These are phyloP conservation scores for Harlomillsia oculata DNA, from an alignment of 1,140 invertebrate species.

Conservation along the genomic window DNA sequence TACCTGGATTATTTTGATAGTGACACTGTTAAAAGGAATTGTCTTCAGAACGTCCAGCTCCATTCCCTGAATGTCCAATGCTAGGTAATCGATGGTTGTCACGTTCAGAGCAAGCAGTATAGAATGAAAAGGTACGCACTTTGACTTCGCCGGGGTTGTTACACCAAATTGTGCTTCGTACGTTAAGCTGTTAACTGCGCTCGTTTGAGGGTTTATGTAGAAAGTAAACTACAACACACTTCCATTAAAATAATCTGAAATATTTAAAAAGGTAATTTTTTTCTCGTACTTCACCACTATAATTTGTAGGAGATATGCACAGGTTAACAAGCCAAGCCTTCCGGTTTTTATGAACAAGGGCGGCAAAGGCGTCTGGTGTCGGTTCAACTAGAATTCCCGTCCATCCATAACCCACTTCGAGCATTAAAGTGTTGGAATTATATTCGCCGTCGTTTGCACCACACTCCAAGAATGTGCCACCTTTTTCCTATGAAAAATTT, in stretches of 20 bases:
- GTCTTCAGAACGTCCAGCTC: constrained; percentile 47
- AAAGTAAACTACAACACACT: not conserved
- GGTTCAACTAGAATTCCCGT: constrained; percentile 38
- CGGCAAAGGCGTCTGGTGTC: constrained; percentile 35
- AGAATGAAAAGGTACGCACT: constrained; percentile 47
- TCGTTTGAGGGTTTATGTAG: not conserved
- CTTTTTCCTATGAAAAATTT: too few relatives aligned
- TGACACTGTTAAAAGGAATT: constrained; percentile 44
- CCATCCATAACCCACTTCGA: constrained; percentile 37
- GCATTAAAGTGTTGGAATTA: constrained; percentile 37
- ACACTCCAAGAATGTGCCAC: constrained; percentile 40
- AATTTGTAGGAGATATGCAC: constrained; percentile 36
- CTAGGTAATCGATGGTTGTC: constrained; percentile 31
- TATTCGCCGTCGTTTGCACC: constrained; percentile 39
- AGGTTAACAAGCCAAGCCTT: constrained; percentile 35
- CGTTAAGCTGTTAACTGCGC: not conserved
- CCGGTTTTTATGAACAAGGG: constrained; percentile 36
- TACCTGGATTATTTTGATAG: constrained; percentile 34
- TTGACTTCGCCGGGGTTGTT: constrained; percentile 41
- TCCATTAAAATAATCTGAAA: too few relatives aligned
- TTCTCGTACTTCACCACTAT: too few relatives aligned
- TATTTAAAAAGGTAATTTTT: too few relatives aligned
- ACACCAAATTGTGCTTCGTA: not conserved
- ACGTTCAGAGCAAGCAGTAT: constrained; percentile 42
- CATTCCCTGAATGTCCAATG: constrained; percentile 46